Evolutionary conservation across 2,888 invertebrate species (phyloP).

Genomic region (Hecatera dysodea): DNA sequence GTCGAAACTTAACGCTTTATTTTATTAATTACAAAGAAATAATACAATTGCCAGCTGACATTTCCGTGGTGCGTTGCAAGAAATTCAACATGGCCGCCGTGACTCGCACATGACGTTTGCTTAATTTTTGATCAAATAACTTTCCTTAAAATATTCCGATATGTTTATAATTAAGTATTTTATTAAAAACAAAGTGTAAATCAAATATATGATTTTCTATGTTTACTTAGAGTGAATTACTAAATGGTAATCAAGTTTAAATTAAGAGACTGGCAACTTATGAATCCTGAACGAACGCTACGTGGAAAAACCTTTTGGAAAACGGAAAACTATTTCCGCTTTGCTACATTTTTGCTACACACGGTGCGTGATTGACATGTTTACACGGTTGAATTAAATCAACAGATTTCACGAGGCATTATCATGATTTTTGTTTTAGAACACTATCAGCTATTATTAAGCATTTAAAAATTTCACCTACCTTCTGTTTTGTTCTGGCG

Average conservation of each 20-base stretch:
- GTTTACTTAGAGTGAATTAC: conserved; percentile 24
- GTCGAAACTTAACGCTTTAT: conserved; percentile 75
- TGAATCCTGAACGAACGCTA: conserved; percentile 76
- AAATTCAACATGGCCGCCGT: conserved; percentile 90
- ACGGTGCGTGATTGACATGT: conserved; percentile 54
- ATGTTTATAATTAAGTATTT: not conserved
- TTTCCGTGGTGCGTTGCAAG: conserved; percentile 90
- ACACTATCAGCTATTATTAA: conserved; percentile 30
- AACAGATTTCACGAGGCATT: conserved; percentile 43
- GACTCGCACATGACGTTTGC: conserved; percentile 87
- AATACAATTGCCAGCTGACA: conserved; percentile 90
- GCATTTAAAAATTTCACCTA: conserved; percentile 79
- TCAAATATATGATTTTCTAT: conserved; percentile 5
- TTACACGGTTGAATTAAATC: conserved; percentile 42
- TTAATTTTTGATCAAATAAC: conserved; percentile 71
- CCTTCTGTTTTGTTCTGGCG: conserved; percentile 96
- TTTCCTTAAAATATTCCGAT: conserved; percentile 39
- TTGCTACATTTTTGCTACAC: conserved; percentile 33
- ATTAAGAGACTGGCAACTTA: conserved; percentile 51
- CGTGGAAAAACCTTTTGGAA: conserved; percentile 75
- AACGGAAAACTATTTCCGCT: conserved; percentile 62
- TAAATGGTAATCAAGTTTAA: conserved; percentile 11
- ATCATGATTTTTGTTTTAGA: conserved; percentile 45
- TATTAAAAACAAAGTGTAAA: not conserved
- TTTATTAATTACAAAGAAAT: conserved; percentile 83